Conservation (phyloP, 2,888 invertebrate genomes). For the Leucophora obtusa region DNA sequence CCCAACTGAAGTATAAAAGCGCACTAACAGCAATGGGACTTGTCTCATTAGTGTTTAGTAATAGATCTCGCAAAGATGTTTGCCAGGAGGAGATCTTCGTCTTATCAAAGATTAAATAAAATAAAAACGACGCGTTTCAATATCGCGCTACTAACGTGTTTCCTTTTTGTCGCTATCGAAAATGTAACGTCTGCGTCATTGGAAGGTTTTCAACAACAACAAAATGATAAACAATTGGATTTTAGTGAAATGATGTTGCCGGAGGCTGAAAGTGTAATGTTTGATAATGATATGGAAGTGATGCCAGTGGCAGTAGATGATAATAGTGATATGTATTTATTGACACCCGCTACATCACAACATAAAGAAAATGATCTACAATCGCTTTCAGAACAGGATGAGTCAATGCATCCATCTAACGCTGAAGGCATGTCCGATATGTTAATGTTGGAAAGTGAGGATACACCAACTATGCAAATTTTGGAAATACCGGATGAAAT, state of each 20-base stretch:
- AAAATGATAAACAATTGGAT: conserved; percentile 59
- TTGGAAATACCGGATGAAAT: conserved; percentile 50
- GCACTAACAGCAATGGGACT: conserved; percentile 75
- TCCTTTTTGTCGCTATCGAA: conserved; percentile 55
- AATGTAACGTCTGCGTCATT: conserved; percentile 70
- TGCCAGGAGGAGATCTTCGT: conserved; percentile 68
- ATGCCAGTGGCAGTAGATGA: conserved; percentile 64
- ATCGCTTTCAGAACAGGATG: conserved; percentile 33
- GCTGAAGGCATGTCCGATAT: conserved; percentile 68
- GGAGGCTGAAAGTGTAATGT: conserved; percentile 59
- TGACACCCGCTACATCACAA: conserved; percentile 67
- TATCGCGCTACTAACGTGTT: conserved; percentile 60
- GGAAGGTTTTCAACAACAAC: conserved; percentile 68
- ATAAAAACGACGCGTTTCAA: conserved; percentile 41
- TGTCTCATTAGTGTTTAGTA: conserved; percentile 78
- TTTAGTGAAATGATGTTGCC: conserved; percentile 43
- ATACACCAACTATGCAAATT: conserved; percentile 66
- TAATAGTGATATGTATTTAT: conserved; percentile 71
- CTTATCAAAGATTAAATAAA: conserved; percentile 43
- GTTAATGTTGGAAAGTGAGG: conserved; percentile 74
- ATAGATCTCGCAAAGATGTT: conserved; percentile 78
- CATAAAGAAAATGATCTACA: conserved; percentile 44
- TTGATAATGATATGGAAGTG: conserved; percentile 72
- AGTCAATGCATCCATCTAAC: conserved; percentile 17
- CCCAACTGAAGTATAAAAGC: conserved; percentile 77